Base-by-base conservation (phyloP, 1,140 invertebrate genomes). In the Anoplolepis gracilipes region DNA sequence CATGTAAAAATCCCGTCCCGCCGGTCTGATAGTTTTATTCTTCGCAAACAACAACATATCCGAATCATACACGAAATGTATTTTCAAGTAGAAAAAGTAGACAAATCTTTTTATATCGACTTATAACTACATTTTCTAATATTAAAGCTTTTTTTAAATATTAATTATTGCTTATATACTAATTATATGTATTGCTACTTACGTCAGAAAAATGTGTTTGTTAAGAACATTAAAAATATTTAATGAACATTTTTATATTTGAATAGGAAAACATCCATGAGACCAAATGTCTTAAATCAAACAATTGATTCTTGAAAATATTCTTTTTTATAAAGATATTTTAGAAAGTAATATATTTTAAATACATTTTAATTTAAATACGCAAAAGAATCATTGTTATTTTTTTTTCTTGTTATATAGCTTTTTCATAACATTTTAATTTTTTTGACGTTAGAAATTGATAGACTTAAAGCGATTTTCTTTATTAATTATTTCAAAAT, bases 1-100 rank as follows among this genome's bases (percentile, higher is more conserved):
- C 85, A 72, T 91, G 87, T 85, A 39, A 76, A 88, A 76, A 57
- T 59, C 30, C 39, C 46, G 69, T 59, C 30, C 39, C 46, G 69
- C 10, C 8, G 2, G 46, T 39, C 67, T 13, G 65, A 81, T 30
- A 72, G 36, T 73, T 82, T 82, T 59, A 59, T 82, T 82, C 53
- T 59, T 82, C 33, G 36, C 67, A 42, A 72, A 73, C 67, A 73
- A 73, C 78, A 79, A 70, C 61, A 25, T 42, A n/a, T 72, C 13
- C 36, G 19, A 33, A 16, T 11, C 28, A 16, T 8, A n/a, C 61
- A 36, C 36, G 67, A 59, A 59, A 72, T 16, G 16, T 49, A 49
- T 49, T 55, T 81, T 11, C 49, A 22, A 46, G 22, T 59, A 46
- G n/a, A 65, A 65, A 2, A 49, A n/a, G 5, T 16, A 6, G 3